Base-by-base conservation (phyloP, 64 coral and sea anemone genomes). In the Stylophora pistillata region DNA sequence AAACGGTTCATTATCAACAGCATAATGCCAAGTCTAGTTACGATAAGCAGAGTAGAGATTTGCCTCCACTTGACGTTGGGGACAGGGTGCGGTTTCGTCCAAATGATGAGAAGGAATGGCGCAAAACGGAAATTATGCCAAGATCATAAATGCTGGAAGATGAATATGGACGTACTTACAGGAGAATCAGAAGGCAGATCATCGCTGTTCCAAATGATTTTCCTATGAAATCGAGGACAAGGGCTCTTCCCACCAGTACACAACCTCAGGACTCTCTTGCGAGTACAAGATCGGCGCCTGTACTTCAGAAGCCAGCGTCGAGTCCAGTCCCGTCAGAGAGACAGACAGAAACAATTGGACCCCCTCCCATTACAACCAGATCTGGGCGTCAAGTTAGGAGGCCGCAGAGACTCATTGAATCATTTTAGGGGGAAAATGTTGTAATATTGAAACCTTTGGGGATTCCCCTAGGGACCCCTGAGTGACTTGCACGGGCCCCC, bases 321-420 rank as follows among this genome's bases (percentile, higher is more conserved):
- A n/a, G n/a, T n/a, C 60, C 13, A 63, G 60, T 20, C 17, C 60
- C 56, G 15, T 7, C 56, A 57, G 56, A 57, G 15, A 57, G 15
- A 57, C 56, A 7, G 15, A 53, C 1, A 47, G 37, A 18, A 33
- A 76, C 31, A 7, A 15, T 15, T 10, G 56, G 15, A 57, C 56
- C 6, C 56, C 23, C 76, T 14, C 53, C 53, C 9, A 16, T 76
- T 41, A 56, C 53, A 53, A 78, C 76, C 76, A 78, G 79, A 83
- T 65, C 79, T 37, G 57, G 79, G 30, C 27, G 79, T 9, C 29
- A 64, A 47, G 20, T 83, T 53, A 83, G 27, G 34, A 83, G n/a
- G 37, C 79, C 30, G 1, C 27, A 83, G 21, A 83, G 79, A 30
- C 79, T 83, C 79, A 83, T 83, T 83, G 59, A 83, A 83, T 83